These are phyloP conservation scores for Periplaneta americana DNA, from an alignment of 1,140 invertebrate genomes.

Conservation along the genomic window DNA sequence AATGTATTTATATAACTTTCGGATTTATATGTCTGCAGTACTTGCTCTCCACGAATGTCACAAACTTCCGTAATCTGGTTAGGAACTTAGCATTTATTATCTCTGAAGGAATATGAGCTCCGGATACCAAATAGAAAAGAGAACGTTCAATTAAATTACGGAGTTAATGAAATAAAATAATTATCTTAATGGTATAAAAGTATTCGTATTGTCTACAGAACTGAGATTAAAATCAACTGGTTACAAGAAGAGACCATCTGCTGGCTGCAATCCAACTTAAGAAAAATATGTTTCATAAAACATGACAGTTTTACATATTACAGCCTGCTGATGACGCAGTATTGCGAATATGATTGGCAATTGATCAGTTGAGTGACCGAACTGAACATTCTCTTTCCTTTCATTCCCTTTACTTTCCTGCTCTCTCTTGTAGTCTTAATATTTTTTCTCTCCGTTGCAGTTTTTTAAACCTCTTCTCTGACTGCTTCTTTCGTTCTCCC, in stretches of 20 bases:
- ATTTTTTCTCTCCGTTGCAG: neutral
- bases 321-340: neutral
- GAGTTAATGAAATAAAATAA: no score
- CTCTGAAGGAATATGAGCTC: no score
- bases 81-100: no score
- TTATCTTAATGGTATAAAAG: no score
- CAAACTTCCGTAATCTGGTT: no score
- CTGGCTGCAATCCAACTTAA: neutral
- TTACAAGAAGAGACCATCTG: neutral
- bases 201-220: no score
- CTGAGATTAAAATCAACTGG: neutral
- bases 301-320: neutral
- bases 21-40: no score
- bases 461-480: neutral
- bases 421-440: neutral
- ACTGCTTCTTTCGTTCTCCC: neutral
- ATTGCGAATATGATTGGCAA: no score
- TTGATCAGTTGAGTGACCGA: neutral
- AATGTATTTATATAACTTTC: no score
- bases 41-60: no score
- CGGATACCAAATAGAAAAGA: no score
- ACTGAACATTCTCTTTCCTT: neutral
- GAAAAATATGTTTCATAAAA: neutral
- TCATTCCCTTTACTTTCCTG: neutral
- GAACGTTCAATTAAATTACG: no score